phyloP scores from a whole-genome alignment of 1,140 invertebrate genomes.

The Danaus plexippus region DNA sequence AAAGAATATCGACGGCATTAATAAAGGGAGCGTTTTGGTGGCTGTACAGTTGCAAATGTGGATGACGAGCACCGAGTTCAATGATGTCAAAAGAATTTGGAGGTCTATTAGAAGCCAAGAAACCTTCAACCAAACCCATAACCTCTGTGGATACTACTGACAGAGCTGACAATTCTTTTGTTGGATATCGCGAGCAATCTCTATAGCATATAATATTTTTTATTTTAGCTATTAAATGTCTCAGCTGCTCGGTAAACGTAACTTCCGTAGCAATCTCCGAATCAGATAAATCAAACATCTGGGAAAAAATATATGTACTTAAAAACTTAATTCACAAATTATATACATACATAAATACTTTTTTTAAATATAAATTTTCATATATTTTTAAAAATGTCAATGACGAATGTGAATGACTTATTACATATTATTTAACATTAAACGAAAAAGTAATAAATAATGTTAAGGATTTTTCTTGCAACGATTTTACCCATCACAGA shows the following conservation, averaged over 20 bases:
- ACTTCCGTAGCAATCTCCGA: slow-evolving; percentile 67
- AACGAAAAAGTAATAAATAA: no score
- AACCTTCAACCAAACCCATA: slow-evolving; percentile 64
- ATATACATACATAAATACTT: no score
- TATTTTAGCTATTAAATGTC: slow-evolving; percentile 60
- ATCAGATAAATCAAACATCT: slow-evolving; percentile 68
- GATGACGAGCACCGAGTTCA: slow-evolving; percentile 54
- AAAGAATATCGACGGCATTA: slow-evolving; percentile 61
- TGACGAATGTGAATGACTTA: no score
- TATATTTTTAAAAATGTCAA: no score
- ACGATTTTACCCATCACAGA: no score
- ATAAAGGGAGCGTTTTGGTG: slow-evolving; percentile 66
- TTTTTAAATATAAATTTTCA: no score
- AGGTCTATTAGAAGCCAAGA: slow-evolving; percentile 59
- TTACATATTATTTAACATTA: no score
- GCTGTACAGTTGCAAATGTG: slow-evolving; percentile 64
- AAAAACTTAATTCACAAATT: no score
- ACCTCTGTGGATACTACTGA: slow-evolving; percentile 66
- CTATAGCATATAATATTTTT: slow-evolving; percentile 63
- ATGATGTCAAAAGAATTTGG: slow-evolving; percentile 65
- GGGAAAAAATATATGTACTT: slow-evolving; percentile 19
- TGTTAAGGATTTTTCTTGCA: no score
- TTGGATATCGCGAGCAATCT: slow-evolving; percentile 52
- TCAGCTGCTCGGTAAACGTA: slow-evolving; percentile 62
- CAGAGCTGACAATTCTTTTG: slow-evolving; percentile 58